phyloP scores from a whole-genome alignment of 2,113 vertebrate genomes.

The Melanotaenia duboulayi region DNA sequence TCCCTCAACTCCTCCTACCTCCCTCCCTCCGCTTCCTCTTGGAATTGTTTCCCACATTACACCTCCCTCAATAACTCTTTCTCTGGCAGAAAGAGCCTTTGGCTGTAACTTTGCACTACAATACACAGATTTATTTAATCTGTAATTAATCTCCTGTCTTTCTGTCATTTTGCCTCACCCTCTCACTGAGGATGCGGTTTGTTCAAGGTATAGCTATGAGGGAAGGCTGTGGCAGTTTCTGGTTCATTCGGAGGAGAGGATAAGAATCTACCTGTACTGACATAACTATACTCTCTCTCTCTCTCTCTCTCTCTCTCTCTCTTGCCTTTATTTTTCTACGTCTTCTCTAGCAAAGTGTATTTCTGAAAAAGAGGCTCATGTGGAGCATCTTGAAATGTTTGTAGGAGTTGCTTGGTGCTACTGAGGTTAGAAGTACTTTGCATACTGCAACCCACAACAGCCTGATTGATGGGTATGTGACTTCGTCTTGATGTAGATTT shows the following conservation, averaged over 20 bases:
- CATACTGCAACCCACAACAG: conserved; percentile 7
- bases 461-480: conserved; percentile 16
- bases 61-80: conserved; percentile 42
- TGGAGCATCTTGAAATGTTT: no score
- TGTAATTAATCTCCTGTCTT: conserved; percentile 69
- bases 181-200: conserved; percentile 75
- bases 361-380: no score
- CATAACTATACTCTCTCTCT: conserved; percentile 38
- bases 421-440: background rate
- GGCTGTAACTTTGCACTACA: conserved; percentile 72
- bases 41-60: conserved; percentile 54
- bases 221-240: conserved; percentile 79
- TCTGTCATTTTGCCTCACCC: conserved; percentile 70
- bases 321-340: no score
- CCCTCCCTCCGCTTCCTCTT: conserved; percentile 1
- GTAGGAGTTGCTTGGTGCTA: conserved; percentile 11
- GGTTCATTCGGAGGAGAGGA: conserved; percentile 90
- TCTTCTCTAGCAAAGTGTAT: no score
- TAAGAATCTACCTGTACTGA: conserved; percentile 81
- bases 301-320: conserved; percentile 6
- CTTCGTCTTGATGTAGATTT: background rate
- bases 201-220: conserved; percentile 71
- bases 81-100: conserved; percentile 77
- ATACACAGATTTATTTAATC: conserved; percentile 68
- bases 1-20: no score